These are phyloP conservation scores for Hippocampus zosterae DNA, from an alignment of 2,113 vertebrate species.

Conservation along the genomic window DNA sequence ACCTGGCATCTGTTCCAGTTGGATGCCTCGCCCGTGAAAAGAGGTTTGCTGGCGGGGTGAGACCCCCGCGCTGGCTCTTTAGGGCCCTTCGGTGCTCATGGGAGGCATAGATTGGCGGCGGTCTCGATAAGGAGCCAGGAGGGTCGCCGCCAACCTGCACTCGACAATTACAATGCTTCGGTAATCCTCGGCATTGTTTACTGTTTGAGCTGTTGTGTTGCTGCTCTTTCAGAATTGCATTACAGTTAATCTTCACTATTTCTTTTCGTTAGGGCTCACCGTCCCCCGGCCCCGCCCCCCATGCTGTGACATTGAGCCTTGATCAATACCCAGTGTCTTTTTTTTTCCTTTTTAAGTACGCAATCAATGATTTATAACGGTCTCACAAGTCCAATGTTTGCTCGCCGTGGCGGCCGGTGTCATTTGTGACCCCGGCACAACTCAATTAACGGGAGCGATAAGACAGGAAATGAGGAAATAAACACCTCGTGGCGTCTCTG, in stretches of 20 bases:
- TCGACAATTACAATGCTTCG: slow-evolving; percentile 11
- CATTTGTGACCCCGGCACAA: neutral
- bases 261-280: too few relatives aligned
- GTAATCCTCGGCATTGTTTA: neutral
- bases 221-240: neutral
- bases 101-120: neutral
- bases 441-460: neutral
- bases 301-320: neutral
- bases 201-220: slow-evolving; percentile 8
- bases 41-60: neutral
- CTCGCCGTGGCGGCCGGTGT: neutral
- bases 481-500: neutral
- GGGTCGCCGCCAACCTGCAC: slow-evolving; percentile 3
- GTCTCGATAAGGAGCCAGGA: neutral
- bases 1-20: neutral
- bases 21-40: neutral
- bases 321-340: neutral
- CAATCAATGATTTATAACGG: neutral
- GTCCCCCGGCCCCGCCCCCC: too few relatives aligned
- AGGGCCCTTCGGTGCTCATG: neutral
- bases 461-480: neutral
- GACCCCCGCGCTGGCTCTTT: neutral
- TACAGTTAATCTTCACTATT: neutral
- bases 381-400: neutral
- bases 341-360: neutral